These are phyloP conservation scores for Samia ricini DNA, from an alignment of 1,140 invertebrate genomes.

Conservation along the genomic window DNA sequence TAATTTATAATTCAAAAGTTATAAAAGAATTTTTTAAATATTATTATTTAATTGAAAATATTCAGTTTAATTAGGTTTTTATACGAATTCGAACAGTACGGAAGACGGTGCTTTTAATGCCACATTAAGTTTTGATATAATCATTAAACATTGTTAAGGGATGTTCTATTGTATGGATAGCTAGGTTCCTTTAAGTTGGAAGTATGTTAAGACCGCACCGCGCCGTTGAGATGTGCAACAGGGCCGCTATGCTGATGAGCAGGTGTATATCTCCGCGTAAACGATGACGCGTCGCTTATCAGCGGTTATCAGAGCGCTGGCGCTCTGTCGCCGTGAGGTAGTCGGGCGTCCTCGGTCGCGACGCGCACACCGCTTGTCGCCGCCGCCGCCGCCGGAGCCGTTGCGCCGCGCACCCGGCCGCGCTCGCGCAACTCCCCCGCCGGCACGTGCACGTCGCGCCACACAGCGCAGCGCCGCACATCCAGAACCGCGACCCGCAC, in stretches of 20 bases:
- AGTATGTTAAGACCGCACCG: too few relatives aligned
- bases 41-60: too few relatives aligned
- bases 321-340: constrained; percentile 41
- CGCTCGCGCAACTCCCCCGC: neutral
- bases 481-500: neutral
- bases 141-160: too few relatives aligned
- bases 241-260: constrained; percentile 12
- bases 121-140: too few relatives aligned
- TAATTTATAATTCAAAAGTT: too few relatives aligned
- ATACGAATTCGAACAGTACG: too few relatives aligned
- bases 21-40: too few relatives aligned
- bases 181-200: too few relatives aligned
- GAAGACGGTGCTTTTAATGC: too few relatives aligned
- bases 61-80: too few relatives aligned
- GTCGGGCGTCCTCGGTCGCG: constrained; percentile 52
- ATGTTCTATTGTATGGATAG: too few relatives aligned
- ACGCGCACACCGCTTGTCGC: constrained; percentile 34
- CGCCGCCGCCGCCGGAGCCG: constrained; percentile 2
- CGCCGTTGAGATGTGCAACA: neutral
- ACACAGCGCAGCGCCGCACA: neutral
- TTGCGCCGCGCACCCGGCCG: neutral
- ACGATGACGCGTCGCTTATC: constrained; percentile 61
- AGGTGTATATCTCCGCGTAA: too few relatives aligned
- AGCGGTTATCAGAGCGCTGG: constrained; percentile 64
- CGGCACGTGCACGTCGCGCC: neutral